A percentile compares a stretch with the other conserved stretches of the same genome.
Evolutionary conservation across 2,888 invertebrate species (phyloP).

Genomic region (Lochmaea crataegi): DNA sequence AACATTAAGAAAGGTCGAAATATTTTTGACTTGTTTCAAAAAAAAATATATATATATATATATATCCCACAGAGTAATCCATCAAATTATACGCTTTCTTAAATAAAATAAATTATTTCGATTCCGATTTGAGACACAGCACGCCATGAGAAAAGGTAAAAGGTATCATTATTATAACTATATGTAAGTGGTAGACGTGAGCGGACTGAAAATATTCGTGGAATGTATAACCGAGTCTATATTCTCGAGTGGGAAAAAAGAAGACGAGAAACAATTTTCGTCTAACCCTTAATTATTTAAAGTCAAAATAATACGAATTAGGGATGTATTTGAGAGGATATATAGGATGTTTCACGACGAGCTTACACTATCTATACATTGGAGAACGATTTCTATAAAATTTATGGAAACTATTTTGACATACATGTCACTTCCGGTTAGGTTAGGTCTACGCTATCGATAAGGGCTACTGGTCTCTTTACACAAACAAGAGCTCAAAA

Average conservation of each 20-base stretch:
- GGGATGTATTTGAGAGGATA: no score
- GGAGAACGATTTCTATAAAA: no score
- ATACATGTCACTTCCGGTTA: no score
- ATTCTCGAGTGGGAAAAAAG: constrained; percentile 7
- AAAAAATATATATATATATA: constrained; percentile 28
- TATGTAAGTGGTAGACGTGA: constrained; percentile 56
- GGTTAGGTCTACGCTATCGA: no score
- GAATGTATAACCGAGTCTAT: constrained; percentile 48
- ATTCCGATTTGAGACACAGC: constrained; percentile 55
- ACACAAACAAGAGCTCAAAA: no score
- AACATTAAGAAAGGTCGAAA: neutral
- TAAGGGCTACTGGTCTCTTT: no score
- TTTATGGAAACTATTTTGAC: no score
- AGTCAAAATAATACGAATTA: neutral
- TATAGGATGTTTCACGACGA: no score
- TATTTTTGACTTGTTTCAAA: constrained; percentile 29
- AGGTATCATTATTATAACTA: constrained; percentile 58
- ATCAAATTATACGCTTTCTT: constrained; percentile 47
- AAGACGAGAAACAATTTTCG: constrained; percentile 5
- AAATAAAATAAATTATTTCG: constrained; percentile 51
- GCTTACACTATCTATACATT: no score
- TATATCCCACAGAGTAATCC: constrained; percentile 42
- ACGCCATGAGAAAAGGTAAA: constrained; percentile 52
- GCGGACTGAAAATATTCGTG: constrained; percentile 54
- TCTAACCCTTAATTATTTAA: constrained; percentile 15